Conservation (phyloP, 2,113 vertebrate genomes). For the Cyprinodon brontotheroides region DNA sequence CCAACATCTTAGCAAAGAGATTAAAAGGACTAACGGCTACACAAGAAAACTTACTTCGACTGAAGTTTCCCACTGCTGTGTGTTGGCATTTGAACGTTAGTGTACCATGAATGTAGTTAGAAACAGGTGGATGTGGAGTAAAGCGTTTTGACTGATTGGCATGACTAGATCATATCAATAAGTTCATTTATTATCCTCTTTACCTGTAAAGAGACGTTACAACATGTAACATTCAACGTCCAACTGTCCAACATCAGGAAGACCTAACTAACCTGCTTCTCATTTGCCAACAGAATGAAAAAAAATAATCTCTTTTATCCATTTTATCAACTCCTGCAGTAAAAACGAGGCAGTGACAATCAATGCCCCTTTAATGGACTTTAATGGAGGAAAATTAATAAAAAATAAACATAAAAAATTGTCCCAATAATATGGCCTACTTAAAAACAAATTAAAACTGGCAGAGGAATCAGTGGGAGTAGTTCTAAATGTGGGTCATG, state of each 20-base stretch:
- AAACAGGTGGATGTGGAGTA: too few species aligned
- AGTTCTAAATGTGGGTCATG: slow-evolving; percentile 34
- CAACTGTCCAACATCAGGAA: not conserved
- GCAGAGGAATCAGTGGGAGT: slow-evolving; percentile 20
- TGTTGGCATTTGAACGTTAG: too few species aligned
- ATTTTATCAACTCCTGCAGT: not conserved
- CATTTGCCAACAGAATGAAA: not conserved
- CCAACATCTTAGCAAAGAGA: too few species aligned
- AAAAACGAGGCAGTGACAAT: not conserved
- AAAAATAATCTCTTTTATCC: not conserved
- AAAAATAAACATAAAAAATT: not conserved
- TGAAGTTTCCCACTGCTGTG: too few species aligned
- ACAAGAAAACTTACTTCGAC: too few species aligned
- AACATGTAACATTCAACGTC: not conserved
- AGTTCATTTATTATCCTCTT: not conserved
- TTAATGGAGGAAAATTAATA: not conserved
- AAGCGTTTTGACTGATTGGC: too few species aligned
- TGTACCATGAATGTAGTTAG: too few species aligned
- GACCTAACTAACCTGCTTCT: not conserved
- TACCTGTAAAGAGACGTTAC: not conserved
- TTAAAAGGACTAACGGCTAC: too few species aligned
- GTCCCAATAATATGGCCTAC: not conserved
- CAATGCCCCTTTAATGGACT: not conserved
- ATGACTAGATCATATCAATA: too few species aligned
- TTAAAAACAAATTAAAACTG: slow-evolving; percentile 17